Evolutionary conservation across 2,797 vertebrate species (phyloP), one percentile per base, ranked within the genome.

Genomic region (Orestias chungarensis): DNA sequence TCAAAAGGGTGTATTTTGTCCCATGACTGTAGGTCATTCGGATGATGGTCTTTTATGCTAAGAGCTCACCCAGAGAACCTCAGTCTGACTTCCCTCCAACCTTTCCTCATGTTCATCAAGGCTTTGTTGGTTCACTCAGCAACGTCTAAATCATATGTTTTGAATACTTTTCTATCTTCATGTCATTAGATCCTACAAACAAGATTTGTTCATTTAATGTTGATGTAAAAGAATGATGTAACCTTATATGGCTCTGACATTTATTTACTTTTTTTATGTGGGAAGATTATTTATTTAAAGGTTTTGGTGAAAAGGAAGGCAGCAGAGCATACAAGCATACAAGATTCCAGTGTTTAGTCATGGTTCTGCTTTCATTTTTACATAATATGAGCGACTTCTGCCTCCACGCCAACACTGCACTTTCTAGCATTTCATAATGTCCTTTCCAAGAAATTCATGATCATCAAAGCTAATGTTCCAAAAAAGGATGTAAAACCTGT

Each of bases 391-490:
- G 10, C 46, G 33, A 31, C 20, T 52, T 0, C 31, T 75, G n/a
- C n/a, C 33, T n/a, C 1, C 44, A 3, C 40, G 17, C 44, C 64
- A 25, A 14, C 9, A 0, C 1, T 29, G 59, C 44, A 72, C 20
- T 57, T 46, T 78, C 70, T 2, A 31, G 3, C 6, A 29, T 80
- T 75, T 76, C 66, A 61, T 68, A 71, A 78, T 67, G 43, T 12
- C 1, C 25, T 42, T 73, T 82, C 50, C 4, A 25, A 62, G 46
- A 46, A 70, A 23, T 20, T 55, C 46, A 0, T 14, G 31, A 33
- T 57, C 67, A 49, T 38, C 20, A 64, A 4, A 79, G 66, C 27
- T n/a, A 52, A n/a, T 33, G 2, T 6, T 15, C 18, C 42, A 50
- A 35, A 35, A 59, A 7, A 47, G 52, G 81, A 85, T 79, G 74